Percentiles rank a stretch among this genome's conserved stretches.
phyloP scores from a whole-genome alignment of 2,113 vertebrate genomes.

The Drymodes brunneopygia region DNA sequence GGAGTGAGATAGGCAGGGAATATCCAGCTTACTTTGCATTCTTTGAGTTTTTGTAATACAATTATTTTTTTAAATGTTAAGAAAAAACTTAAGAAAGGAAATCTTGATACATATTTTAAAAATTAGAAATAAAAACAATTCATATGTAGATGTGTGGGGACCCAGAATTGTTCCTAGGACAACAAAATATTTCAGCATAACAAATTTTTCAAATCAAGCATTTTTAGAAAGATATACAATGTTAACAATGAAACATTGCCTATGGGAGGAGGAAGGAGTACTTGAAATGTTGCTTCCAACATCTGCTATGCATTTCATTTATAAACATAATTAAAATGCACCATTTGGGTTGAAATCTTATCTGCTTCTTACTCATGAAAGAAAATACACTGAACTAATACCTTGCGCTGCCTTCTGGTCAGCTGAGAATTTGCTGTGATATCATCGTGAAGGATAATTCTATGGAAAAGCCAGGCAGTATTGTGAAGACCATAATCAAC shows the following conservation, averaged over 20 bases:
- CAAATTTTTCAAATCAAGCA: background rate
- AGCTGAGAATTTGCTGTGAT: background rate
- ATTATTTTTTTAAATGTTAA: background rate
- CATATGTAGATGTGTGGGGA: background rate
- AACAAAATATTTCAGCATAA: background rate
- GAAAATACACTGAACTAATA: conserved; percentile 12
- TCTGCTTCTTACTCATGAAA: background rate
- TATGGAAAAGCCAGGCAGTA: background rate
- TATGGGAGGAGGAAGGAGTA: background rate
- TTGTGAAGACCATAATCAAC: conserved; percentile 2
- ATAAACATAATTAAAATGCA: conserved; percentile 40
- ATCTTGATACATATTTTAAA: background rate
- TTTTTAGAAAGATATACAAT: background rate
- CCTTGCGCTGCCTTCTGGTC: background rate
- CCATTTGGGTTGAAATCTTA: conserved; percentile 31
- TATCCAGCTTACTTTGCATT: background rate
- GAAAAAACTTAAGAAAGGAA: background rate
- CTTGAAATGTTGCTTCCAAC: background rate
- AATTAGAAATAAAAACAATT: background rate
- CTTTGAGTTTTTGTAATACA: background rate
- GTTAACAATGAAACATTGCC: background rate
- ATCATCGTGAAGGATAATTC: background rate
- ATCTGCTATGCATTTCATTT: conserved; percentile 42
- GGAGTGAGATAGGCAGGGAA: background rate
- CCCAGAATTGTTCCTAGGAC: background rate